Evolutionary conservation across 1,140 invertebrate genomes (phyloP), one percentile per base, ranked within the genome.

Genomic region (Nephila pilipes): DNA sequence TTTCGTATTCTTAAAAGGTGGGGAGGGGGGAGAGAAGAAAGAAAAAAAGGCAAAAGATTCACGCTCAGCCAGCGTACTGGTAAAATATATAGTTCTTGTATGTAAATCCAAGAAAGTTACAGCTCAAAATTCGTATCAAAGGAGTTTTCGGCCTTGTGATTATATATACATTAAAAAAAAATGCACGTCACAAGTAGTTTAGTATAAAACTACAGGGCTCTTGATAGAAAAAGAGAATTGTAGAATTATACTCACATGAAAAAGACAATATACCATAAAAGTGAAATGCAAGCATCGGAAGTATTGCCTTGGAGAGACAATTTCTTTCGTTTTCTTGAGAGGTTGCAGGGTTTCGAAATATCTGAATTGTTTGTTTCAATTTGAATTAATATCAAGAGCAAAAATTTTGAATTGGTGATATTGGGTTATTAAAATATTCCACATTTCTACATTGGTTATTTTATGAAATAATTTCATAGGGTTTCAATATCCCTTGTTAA

Each of bases 181-280:
- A 57, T 25, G 1, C 18, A 32, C 25, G 25, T 32, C 16, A 16
- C 14, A 18, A 75, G 32, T 75, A 18, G 29, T 83, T 16, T 55
- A 83, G 54, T 83, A 83, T 83, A 83, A 57, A 83, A 57, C 54
- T 55, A 12, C 54, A 83, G 54, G 16, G 46, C 55, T 46, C 46
- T 10, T 83, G 46, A 25, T 29, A 22, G 38, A 83, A 60, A 29
- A 12, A 57, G 2, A 29, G 36, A 60, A 60, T 54, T 12, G 18
- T 25, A 25, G 46, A n/a, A 46, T 81, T 20, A 25, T 12, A 55
- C 54, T 55, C 46, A 25, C 22, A 60, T 63, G 85, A 87, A 87
- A 87, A 87, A 87, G 25, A 60, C 83, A 85, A 85, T 85, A 55
- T 85, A 10, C 36, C 57, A 38, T 87, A 87, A 87, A 81, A 87